phyloP scores from a whole-genome alignment of 2,113 vertebrate species.

The Lates calcarifer region DNA sequence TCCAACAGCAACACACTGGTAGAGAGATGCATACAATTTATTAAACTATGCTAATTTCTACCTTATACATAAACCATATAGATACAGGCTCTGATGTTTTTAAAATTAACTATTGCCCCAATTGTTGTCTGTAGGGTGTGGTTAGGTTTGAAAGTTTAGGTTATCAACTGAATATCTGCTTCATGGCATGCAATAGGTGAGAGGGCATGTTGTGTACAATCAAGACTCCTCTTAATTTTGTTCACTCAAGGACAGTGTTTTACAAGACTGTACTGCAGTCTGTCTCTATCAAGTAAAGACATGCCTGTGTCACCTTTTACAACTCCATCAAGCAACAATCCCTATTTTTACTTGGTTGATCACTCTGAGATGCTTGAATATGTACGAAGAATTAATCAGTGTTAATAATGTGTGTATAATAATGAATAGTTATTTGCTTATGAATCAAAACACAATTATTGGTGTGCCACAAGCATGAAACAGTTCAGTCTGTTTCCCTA shows the following conservation, averaged over 20 bases:
- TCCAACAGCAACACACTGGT: slow-evolving; percentile 36
- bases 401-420: too few relatives aligned
- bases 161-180: slow-evolving; percentile 43
- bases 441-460: slow-evolving; percentile 4
- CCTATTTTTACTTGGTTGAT: slow-evolving; percentile 44
- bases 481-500: slow-evolving; percentile 1
- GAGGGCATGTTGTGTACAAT: slow-evolving; percentile 40
- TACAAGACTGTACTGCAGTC: slow-evolving; percentile 57
- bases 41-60: slow-evolving; percentile 4
- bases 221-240: background rate
- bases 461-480: slow-evolving; percentile 20
- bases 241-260: slow-evolving; percentile 51
- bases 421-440: slow-evolving; percentile 35
- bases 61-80: background rate
- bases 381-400: too few relatives aligned
- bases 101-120: slow-evolving; percentile 9
- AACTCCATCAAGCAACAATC: slow-evolving; percentile 60
- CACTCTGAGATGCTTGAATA: slow-evolving; percentile 82
- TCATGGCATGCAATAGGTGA: slow-evolving; percentile 59
- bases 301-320: slow-evolving; percentile 74
- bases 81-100: slow-evolving; percentile 3
- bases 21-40: background rate
- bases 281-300: slow-evolving; percentile 48
- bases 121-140: slow-evolving; percentile 64
- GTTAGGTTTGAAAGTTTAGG: slow-evolving; percentile 56